These are phyloP conservation scores for Hipparchia semele DNA, from an alignment of 2,888 invertebrate species.

Conservation along the genomic window DNA sequence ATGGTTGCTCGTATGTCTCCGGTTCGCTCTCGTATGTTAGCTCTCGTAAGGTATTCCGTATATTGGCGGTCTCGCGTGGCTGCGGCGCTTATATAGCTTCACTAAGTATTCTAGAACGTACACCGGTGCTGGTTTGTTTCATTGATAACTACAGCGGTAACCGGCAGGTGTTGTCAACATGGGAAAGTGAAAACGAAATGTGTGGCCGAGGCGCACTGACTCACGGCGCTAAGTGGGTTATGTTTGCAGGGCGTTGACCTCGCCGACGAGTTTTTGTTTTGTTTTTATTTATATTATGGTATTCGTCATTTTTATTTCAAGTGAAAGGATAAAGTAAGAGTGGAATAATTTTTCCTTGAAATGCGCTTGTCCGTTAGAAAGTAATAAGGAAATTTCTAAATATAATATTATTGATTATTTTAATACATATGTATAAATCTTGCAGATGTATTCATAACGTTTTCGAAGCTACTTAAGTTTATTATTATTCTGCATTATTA, in stretches of 20 bases:
- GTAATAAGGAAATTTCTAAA: background rate
- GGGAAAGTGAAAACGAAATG: conserved; percentile 46
- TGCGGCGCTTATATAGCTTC: conserved; percentile 69
- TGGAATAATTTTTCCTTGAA: background rate
- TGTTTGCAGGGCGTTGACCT: conserved; percentile 37
- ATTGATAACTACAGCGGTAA: conserved; percentile 66
- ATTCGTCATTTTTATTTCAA: conserved; percentile 2
- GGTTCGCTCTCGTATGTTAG: conserved; percentile 37
- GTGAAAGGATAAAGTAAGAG: conserved; percentile 14
- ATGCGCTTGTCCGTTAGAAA: background rate
- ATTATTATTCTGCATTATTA: no score
- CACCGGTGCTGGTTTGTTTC: conserved; percentile 50
- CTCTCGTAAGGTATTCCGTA: conserved; percentile 44
- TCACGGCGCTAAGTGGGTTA: conserved; percentile 42
- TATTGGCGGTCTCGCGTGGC: conserved; percentile 51
- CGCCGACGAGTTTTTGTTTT: conserved; percentile 27
- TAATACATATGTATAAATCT: no score
- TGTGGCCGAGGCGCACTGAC: conserved; percentile 40
- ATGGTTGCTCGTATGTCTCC: conserved; percentile 49
- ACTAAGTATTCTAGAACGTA: conserved; percentile 71
- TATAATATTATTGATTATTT: no score
- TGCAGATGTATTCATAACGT: no score
- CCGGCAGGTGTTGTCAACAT: conserved; percentile 66
- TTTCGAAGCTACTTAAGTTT: no score
- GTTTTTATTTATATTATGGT: conserved; percentile 10